Evolutionary conservation across 2,113 vertebrate genomes (phyloP), one percentile per base, ranked within the genome.

Genomic region (Labeo catla): DNA sequence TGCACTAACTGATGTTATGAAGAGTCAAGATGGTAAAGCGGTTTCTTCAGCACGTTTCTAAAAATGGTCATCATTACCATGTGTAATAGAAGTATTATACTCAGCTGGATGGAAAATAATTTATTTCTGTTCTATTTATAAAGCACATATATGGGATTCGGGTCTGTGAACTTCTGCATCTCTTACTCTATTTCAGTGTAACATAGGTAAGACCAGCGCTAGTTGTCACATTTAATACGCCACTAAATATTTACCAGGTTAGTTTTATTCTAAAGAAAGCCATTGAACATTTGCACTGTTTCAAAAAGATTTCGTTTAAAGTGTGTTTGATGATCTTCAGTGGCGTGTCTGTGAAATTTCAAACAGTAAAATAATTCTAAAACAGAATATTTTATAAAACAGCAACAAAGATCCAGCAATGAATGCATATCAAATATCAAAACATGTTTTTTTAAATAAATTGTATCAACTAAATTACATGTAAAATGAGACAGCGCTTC

Each of bases 1-100:
- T 19, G 63, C 12, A 47, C n/a, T 16, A 66, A 16, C 36, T 2
- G 59, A 65, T 9, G 4, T 6, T 23, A 23, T 23, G 15, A 50
- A 82, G n/a, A 16, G 50, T 34, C 47, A 70, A 15, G 9, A 23
- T 23, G 28, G 28, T 28, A 28, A 28, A 28, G 28, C 28, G 45
- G 23, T 34, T 21, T 34, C 28, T 39, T 82, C 16, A 52, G 36
- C 19, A 68, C 7, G 9, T 52, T 39, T 10, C 4, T 21, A 50
- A 36, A 50, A 63, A 65, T 47, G 21, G 47, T 66, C 81, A 54
- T 70, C 81, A 54, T 83, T 83, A 83, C 81, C 47, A 70, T 83
- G 15, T 83, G 10, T 52, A 36, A 70, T n/a, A 36, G 21, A 70
- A 39, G 81, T 83, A 83, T 83, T 83, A 83, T 83, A 39, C 28